A percentile compares a stretch with the other conserved stretches of the same genome.
These are phyloP conservation scores for Rhincodon typus DNA, from an alignment of 2,797 vertebrate genomes.

Conservation along the genomic window DNA sequence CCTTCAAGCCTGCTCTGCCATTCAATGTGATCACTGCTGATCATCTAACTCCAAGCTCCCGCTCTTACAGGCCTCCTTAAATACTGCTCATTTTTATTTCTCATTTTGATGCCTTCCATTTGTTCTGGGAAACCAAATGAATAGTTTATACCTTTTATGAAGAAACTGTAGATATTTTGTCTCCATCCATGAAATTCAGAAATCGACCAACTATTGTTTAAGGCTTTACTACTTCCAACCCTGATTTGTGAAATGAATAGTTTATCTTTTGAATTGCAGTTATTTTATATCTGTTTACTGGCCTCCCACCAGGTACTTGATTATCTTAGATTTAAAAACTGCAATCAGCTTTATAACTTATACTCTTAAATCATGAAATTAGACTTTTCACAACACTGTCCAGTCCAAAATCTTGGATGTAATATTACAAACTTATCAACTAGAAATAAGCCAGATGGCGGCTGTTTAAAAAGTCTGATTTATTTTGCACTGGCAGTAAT, in stretches of 20 bases:
- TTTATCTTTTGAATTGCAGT: neutral
- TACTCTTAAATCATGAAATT: neutral
- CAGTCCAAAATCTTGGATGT: neutral
- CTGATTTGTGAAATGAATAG: no score
- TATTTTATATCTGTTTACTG: neutral
- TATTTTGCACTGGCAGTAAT: neutral
- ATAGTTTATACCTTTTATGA: no score
- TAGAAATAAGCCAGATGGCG: neutral
- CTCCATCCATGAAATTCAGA: no score
- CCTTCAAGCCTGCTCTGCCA: no score
- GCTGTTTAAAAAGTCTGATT: neutral
- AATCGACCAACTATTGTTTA: no score
- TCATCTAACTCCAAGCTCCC: neutral
- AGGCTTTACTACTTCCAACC: no score
- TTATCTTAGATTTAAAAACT: neutral
- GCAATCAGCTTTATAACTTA: neutral
- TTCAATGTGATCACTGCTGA: no score
- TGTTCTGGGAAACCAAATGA: no score
- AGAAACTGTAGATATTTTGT: no score
- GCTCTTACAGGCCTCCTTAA: neutral
- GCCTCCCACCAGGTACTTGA: neutral
- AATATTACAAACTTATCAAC: neutral
- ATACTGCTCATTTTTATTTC: no score
- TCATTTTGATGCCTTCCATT: no score
- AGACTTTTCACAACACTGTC: neutral